Conservation (phyloP, 2,888 invertebrate genomes). For the Argyra leucocephala region DNA sequence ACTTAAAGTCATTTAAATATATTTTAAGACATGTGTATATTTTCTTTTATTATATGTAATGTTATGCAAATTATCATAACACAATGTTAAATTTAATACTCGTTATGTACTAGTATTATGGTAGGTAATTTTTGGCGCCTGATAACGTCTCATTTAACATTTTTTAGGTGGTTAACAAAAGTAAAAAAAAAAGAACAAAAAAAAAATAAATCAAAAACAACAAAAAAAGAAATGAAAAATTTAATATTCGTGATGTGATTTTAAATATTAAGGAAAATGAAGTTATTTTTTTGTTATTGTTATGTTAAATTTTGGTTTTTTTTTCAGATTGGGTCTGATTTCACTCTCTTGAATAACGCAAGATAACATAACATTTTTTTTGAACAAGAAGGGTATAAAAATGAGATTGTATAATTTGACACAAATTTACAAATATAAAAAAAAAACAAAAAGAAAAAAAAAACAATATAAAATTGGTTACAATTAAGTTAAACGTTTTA, state of each 20-base stretch:
- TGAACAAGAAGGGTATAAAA: too few relatives aligned
- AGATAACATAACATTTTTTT: too few relatives aligned
- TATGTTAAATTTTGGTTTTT: too few relatives aligned
- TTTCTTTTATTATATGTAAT: not conserved
- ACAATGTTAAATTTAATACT: not conserved
- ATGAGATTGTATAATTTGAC: too few relatives aligned
- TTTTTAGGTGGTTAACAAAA: not conserved
- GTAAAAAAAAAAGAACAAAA: not conserved
- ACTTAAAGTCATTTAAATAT: not conserved
- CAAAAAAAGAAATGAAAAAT: too few relatives aligned
- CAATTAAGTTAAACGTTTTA: too few relatives aligned
- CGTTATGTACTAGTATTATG: too few relatives aligned
- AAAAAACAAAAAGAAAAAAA: too few relatives aligned
- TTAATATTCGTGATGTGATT: conserved; percentile 1
- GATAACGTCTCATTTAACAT: not conserved
- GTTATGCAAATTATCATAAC: conserved; percentile 6
- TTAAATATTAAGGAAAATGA: not conserved
- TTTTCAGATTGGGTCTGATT: too few relatives aligned
- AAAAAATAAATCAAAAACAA: not conserved
- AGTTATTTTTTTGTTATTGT: not conserved
- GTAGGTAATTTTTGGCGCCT: not conserved
- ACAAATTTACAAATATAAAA: too few relatives aligned
- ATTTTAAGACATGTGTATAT: not conserved
- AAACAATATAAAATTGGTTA: too few relatives aligned
- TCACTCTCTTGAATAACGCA: too few relatives aligned